A percentile compares a stretch with the other conserved stretches of the same genome.
Conservation (phyloP, 2,888 invertebrate species). For the Meloe dianella region DNA sequence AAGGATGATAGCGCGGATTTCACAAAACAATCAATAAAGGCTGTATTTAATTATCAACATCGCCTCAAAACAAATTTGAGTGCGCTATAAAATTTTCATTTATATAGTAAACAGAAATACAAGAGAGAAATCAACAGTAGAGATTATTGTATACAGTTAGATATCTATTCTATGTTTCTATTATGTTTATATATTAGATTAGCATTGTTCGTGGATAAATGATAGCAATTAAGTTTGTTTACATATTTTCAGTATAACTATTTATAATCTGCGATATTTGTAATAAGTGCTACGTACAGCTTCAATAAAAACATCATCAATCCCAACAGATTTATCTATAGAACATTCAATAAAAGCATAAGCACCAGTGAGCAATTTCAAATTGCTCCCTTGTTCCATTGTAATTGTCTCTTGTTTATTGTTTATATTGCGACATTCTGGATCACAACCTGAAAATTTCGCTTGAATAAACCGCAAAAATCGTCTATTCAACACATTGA, state of each 20-base stretch:
- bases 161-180: too few relatives aligned
- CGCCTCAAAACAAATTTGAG: too few relatives aligned
- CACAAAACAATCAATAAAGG: too few relatives aligned
- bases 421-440: constrained; percentile 27
- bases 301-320: constrained; percentile 45
- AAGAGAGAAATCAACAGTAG: too few relatives aligned
- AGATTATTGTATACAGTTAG: too few relatives aligned
- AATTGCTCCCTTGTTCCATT: constrained; percentile 40
- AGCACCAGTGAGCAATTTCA: constrained; percentile 42
- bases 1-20: too few relatives aligned
- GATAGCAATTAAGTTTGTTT: too few relatives aligned
- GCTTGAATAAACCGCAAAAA: not conserved
- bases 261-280: constrained; percentile 1
- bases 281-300: constrained; percentile 42
- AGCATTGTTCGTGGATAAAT: too few relatives aligned
- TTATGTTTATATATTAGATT: too few relatives aligned
- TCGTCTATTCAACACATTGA: not conserved
- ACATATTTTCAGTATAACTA: not conserved
- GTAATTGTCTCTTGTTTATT: constrained; percentile 27
- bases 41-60: too few relatives aligned
- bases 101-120: too few relatives aligned
- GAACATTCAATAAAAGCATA: constrained; percentile 45
- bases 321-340: constrained; percentile 38
- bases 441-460: constrained; percentile 39
- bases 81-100: too few relatives aligned